phyloP scores from a whole-genome alignment of 2,113 vertebrate species.

The Prinia subflava region DNA sequence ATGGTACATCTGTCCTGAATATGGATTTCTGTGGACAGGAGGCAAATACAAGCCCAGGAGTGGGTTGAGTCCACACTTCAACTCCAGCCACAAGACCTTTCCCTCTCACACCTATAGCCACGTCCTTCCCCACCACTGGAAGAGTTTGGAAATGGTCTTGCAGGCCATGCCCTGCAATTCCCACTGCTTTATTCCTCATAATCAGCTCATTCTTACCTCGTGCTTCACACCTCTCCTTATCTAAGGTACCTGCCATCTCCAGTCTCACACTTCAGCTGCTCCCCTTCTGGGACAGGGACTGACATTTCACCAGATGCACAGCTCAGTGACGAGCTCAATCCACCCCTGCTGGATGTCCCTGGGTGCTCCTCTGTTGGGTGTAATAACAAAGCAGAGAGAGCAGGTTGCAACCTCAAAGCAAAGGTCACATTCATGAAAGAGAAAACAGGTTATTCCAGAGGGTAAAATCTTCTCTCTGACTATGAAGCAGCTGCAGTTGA shows the following conservation, averaged over 20 bases:
- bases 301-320: background rate
- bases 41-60: background rate
- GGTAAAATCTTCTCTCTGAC: background rate
- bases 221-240: background rate
- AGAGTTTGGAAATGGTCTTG: background rate
- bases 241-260: constrained; percentile 15
- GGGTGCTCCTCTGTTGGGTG: background rate
- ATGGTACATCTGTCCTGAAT: background rate
- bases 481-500: background rate
- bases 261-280: background rate
- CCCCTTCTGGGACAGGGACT: background rate
- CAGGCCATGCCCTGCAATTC: background rate
- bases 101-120: background rate
- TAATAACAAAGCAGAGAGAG: background rate
- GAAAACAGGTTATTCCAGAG: background rate
- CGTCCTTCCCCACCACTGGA: background rate
- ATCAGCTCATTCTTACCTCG: background rate
- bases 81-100: background rate
- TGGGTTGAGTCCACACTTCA: background rate
- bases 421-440: background rate
- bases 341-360: background rate
- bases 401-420: background rate
- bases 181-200: background rate
- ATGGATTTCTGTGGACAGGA: background rate
- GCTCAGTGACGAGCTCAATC: background rate